phyloP scores from a whole-genome alignment of 2,113 vertebrate genomes.

The Neomonachus schauinslandi region DNA sequence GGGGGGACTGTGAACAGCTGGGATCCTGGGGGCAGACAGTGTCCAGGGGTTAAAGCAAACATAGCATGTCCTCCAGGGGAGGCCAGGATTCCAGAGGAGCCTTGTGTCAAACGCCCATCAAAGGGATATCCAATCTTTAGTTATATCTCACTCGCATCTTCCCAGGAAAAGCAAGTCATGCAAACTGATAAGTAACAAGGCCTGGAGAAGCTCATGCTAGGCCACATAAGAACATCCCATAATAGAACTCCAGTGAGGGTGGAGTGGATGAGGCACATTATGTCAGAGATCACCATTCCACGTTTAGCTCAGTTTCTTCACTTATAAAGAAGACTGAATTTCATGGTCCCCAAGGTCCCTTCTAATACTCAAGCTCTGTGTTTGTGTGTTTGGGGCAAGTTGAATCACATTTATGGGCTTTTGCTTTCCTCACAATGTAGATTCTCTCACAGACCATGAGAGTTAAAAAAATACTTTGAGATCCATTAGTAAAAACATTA shows the following conservation, averaged over 20 bases:
- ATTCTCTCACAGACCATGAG: background rate
- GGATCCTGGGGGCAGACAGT: background rate
- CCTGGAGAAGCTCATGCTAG: background rate
- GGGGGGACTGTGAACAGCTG: background rate
- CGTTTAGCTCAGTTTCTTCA: background rate
- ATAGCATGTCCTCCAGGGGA: background rate
- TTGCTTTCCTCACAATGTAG: background rate
- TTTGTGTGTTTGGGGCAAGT: background rate
- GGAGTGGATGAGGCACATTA: rapidly evolving
- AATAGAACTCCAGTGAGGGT: background rate
- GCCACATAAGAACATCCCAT: background rate
- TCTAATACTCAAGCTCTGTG: background rate
- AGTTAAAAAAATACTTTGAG: background rate
- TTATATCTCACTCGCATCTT: background rate
- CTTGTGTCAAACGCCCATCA: background rate
- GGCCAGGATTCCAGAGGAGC: background rate
- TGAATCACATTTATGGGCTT: background rate
- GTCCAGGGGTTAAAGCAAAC: background rate
- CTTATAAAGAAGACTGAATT: background rate
- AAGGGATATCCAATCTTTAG: background rate
- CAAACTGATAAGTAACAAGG: background rate
- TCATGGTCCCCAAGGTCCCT: background rate
- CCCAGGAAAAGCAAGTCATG: background rate
- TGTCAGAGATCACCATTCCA: background rate
- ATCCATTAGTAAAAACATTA: background rate